These are phyloP conservation scores for Tipula lateralis DNA, from an alignment of 2,888 invertebrate genomes.

Conservation along the genomic window DNA sequence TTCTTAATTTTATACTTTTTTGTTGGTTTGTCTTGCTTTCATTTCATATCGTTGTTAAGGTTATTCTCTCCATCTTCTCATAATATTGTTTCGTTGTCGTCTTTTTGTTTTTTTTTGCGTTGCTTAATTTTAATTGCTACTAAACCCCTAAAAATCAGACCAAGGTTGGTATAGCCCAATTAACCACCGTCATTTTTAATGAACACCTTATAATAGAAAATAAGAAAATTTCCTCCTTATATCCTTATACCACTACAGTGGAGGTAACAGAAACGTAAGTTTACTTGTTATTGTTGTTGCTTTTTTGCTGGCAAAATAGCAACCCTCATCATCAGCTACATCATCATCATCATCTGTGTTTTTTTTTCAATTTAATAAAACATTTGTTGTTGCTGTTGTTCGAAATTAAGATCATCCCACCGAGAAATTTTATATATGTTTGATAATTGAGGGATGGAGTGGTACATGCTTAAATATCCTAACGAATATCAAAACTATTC, in stretches of 20 bases:
- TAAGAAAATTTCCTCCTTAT: not conserved
- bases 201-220: slow-evolving; percentile 36
- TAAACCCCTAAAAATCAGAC: slow-evolving; percentile 34
- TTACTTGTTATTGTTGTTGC: not conserved
- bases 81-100: not conserved
- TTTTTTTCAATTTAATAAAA: not conserved
- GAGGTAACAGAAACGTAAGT: not conserved
- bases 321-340: not conserved
- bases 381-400: not conserved
- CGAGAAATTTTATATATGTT: not conserved
- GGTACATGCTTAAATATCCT: not conserved
- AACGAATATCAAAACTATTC: not conserved
- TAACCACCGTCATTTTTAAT: slow-evolving; percentile 38
- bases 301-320: not conserved
- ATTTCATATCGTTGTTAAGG: slow-evolving; percentile 19
- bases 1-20: slow-evolving; percentile 9
- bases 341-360: not conserved
- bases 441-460: not conserved
- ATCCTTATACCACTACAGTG: not conserved
- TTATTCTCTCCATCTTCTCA: not conserved
- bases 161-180: slow-evolving; percentile 36
- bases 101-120: not conserved
- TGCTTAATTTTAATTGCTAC: slow-evolving; percentile 34
- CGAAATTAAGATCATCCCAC: not conserved
- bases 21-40: slow-evolving; percentile 7